Conservation (phyloP, 2,797 vertebrate species). For the Gymnoscopelus braueri region DNA sequence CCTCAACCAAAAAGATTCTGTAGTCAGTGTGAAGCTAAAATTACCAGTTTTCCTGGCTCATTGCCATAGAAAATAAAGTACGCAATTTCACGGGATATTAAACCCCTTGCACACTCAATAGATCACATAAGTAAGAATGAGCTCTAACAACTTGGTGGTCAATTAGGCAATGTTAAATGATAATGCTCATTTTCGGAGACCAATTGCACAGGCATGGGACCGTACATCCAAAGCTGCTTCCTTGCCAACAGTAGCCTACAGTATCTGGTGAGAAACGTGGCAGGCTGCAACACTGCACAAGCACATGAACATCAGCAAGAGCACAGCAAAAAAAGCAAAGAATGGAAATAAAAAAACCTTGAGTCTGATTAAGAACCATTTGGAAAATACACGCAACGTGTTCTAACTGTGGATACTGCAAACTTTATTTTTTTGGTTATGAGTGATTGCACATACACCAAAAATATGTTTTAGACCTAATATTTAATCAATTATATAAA, state of each 20-base stretch:
- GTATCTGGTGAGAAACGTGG: neutral
- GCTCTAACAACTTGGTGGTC: neutral
- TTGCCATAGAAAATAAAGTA: neutral
- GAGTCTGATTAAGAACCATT: too few species aligned
- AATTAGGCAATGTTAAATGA: slow-evolving; percentile 12
- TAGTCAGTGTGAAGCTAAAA: neutral
- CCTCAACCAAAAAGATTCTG: neutral
- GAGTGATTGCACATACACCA: too few species aligned
- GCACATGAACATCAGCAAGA: slow-evolving; percentile 42
- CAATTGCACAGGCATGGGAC: neutral
- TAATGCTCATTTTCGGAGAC: slow-evolving; percentile 11
- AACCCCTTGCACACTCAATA: slow-evolving; percentile 14
- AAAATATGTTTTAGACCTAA: too few species aligned
- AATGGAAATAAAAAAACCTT: too few species aligned
- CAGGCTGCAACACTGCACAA: neutral
- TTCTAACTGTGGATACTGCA: too few species aligned
- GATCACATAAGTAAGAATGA: neutral
- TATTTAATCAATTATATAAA: too few species aligned
- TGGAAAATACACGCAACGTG: too few species aligned
- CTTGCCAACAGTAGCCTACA: neutral
- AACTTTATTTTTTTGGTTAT: too few species aligned
- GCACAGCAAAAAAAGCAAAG: slow-evolving; percentile 34
- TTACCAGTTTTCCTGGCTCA: neutral
- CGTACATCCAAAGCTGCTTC: neutral
- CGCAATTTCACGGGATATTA: neutral